phyloP scores from a whole-genome alignment of 2,797 vertebrate species.

The Dallia pectoralis region DNA sequence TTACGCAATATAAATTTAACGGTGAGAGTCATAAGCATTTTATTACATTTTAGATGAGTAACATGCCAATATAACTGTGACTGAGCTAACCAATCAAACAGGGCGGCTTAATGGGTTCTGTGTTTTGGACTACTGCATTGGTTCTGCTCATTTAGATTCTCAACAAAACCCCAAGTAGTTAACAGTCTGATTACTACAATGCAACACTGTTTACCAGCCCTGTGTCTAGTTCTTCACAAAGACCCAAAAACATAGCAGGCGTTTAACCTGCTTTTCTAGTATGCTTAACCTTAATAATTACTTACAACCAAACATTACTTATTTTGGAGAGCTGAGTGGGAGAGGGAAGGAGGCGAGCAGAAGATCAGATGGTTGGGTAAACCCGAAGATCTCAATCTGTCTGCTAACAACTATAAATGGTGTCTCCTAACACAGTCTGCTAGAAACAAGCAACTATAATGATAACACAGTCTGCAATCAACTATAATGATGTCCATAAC shows the following conservation, averaged over 20 bases:
- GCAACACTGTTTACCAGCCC: background rate
- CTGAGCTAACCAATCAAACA: background rate
- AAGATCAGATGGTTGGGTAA: slow-evolving; percentile 48
- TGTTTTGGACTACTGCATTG: background rate
- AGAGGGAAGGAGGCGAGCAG: slow-evolving; percentile 29
- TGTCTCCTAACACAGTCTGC: slow-evolving; percentile 95
- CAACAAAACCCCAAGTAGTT: slow-evolving; percentile 49
- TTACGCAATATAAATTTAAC: background rate
- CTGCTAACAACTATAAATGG: too few relatives aligned
- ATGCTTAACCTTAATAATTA: background rate
- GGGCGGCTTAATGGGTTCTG: background rate
- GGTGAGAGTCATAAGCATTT: background rate
- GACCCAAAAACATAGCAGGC: slow-evolving; percentile 4
- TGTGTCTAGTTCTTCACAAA: background rate
- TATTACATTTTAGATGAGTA: background rate
- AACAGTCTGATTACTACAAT: slow-evolving; percentile 49
- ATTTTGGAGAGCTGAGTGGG: slow-evolving; percentile 65
- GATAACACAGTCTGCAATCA: too few relatives aligned
- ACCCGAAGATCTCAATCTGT: slow-evolving; percentile 87
- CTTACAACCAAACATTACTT: slow-evolving; percentile 76
- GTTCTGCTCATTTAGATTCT: slow-evolving; percentile 52
- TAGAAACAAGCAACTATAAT: slow-evolving; percentile 95
- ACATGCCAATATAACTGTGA: background rate
- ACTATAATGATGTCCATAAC: too few relatives aligned
- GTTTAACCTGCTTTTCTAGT: background rate